These are phyloP conservation scores for Brachyopa scutellaris DNA, from an alignment of 2,888 invertebrate genomes.

Conservation along the genomic window DNA sequence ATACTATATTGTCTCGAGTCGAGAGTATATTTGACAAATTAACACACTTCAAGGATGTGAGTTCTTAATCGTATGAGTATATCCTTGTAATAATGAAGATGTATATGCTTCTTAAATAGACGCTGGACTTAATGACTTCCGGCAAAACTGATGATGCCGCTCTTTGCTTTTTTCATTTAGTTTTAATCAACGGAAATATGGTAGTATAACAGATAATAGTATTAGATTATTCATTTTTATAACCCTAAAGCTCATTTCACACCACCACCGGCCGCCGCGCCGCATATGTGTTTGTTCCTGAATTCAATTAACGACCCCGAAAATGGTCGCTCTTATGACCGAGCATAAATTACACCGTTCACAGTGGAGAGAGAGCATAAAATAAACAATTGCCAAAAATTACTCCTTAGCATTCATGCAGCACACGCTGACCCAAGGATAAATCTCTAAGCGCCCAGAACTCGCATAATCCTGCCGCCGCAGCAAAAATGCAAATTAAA, in stretches of 20 bases:
- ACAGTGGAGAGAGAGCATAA: constrained; percentile 21
- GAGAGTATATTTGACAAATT: constrained; percentile 32
- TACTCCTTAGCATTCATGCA: constrained; percentile 55
- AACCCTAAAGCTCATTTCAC: constrained; percentile 28
- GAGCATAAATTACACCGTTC: constrained; percentile 58
- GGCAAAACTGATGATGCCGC: too few relatives aligned
- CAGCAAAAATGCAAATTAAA: constrained; percentile 67
- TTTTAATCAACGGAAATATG: constrained; percentile 29
- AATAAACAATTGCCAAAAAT: constrained; percentile 65
- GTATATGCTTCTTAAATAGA: too few relatives aligned
- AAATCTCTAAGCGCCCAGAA: constrained; percentile 36
- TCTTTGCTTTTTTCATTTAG: too few relatives aligned
- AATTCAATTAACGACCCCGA: constrained; percentile 54
- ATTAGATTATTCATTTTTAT: constrained; percentile 54
- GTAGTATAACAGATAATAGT: constrained; percentile 42
- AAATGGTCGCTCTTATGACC: constrained; percentile 7
- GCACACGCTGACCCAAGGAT: constrained; percentile 30
- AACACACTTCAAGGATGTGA: constrained; percentile 9
- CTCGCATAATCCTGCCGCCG: constrained; percentile 43
- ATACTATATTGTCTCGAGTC: not conserved
- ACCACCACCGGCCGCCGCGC: too few relatives aligned
- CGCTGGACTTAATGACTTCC: too few relatives aligned
- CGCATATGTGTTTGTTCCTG: constrained; percentile 36
- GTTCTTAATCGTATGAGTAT: too few relatives aligned
- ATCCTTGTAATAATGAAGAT: too few relatives aligned